Conservation (phyloP, 2,113 vertebrate genomes). For the Eulacestoma nigropectus region DNA sequence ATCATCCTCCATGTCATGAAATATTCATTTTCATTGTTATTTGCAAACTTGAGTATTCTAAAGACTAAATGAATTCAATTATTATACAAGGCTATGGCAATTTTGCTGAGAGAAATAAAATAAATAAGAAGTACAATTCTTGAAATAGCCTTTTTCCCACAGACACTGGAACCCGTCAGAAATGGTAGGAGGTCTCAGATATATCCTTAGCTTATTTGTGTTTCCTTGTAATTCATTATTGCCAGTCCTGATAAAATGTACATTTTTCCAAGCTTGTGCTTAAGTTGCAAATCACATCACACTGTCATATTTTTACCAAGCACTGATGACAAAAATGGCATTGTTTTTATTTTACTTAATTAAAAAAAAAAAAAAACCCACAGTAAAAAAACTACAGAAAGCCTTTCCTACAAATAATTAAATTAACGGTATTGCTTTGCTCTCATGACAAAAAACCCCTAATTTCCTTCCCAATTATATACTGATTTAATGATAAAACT, state of each 20-base stretch:
- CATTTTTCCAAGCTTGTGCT: slow-evolving; percentile 11
- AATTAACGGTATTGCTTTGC: slow-evolving; percentile 37
- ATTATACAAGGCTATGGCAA: slow-evolving; percentile 23
- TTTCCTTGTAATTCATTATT: slow-evolving; percentile 49
- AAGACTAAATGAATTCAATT: slow-evolving; percentile 65
- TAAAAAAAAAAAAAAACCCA: not conserved
- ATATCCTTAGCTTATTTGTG: slow-evolving; percentile 47
- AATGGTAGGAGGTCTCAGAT: slow-evolving; percentile 61
- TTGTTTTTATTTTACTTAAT: slow-evolving; percentile 59
- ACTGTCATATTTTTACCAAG: slow-evolving; percentile 39
- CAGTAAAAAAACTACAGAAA: slow-evolving; percentile 22
- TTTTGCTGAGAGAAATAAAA: slow-evolving; percentile 47
- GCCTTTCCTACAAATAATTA: slow-evolving; percentile 44
- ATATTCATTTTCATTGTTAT: slow-evolving; percentile 63
- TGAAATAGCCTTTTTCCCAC: slow-evolving; percentile 6
- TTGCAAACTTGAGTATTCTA: slow-evolving; percentile 55
- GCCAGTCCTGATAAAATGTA: slow-evolving; percentile 2
- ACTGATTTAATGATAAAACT: slow-evolving; percentile 75
- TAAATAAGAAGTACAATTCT: slow-evolving; percentile 13
- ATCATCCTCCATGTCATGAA: slow-evolving; percentile 50
- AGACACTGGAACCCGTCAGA: not conserved
- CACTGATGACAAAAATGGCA: slow-evolving; percentile 55
- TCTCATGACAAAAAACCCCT: not conserved
- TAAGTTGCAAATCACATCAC: slow-evolving; percentile 52
- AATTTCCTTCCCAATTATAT: slow-evolving; percentile 72